Evolutionary conservation across 2,797 vertebrate species (phyloP).

Genomic region (Cetoscarus ocellatus): DNA sequence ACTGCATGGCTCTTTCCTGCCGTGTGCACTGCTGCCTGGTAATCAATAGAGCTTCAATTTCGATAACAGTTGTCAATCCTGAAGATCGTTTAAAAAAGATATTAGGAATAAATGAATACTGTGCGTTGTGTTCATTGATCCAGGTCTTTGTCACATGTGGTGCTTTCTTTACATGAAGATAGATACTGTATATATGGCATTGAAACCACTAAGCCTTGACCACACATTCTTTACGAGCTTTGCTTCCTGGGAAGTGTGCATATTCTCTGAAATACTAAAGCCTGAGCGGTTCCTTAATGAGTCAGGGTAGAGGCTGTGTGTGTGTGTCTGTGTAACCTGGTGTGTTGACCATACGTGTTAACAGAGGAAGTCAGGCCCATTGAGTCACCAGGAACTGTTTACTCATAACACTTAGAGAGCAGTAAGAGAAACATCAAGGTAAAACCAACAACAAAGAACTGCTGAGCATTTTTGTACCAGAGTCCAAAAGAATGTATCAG

Average conservation of each 20-base stretch:
- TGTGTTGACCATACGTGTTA: constrained; percentile 21
- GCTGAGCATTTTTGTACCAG: neutral
- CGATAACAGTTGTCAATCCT: too few species aligned
- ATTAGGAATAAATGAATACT: too few species aligned
- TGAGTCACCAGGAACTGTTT: constrained; percentile 58
- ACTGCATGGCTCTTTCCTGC: too few species aligned
- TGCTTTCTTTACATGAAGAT: neutral
- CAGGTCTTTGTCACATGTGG: neutral
- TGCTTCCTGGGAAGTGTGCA: constrained; percentile 3
- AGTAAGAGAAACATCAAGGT: constrained; percentile 15
- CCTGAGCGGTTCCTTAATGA: constrained; percentile 30
- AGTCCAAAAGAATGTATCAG: neutral
- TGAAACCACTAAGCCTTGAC: neutral
- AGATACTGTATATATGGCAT: neutral
- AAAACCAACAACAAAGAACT: constrained; percentile 3
- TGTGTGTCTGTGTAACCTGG: constrained; percentile 22
- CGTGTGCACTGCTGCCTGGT: too few species aligned
- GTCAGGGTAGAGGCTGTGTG: constrained; percentile 36
- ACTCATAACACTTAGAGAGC: constrained; percentile 29
- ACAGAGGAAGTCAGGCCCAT: constrained; percentile 27
- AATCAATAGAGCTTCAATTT: too few species aligned
- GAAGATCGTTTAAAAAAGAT: too few species aligned
- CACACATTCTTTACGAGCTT: constrained; percentile 13
- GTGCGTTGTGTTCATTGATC: too few species aligned
- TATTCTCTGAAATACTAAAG: constrained; percentile 5